Percentiles rank a stretch among this genome's conserved stretches.
Conservation (phyloP, 2,888 invertebrate species). For the Lydus trimaculatus region DNA sequence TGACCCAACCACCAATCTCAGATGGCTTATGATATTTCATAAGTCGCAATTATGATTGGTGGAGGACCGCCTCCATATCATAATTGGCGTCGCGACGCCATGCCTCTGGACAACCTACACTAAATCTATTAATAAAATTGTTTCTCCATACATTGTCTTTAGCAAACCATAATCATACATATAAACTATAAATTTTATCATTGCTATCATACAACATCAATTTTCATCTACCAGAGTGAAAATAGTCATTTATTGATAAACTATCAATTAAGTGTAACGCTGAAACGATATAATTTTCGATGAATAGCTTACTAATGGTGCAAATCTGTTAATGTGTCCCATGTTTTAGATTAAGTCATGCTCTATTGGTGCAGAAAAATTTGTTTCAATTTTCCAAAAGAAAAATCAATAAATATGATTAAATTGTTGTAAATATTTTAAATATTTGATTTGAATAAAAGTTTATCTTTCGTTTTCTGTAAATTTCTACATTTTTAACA, state of each 20-base stretch:
- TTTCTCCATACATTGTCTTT: background rate
- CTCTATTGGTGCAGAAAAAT: conserved; percentile 1
- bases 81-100: conserved; percentile 47
- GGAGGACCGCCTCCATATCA: conserved; percentile 36
- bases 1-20: conserved; percentile 53
- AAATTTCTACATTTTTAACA: conserved; percentile 6
- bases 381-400: background rate
- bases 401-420: background rate
- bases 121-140: background rate
- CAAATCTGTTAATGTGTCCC: background rate
- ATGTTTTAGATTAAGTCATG: background rate
- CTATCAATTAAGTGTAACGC: background rate
- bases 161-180: no score
- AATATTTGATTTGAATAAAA: background rate
- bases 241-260: background rate
- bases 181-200: background rate
- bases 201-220: background rate
- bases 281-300: background rate
- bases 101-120: conserved; percentile 1
- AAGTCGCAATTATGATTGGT: conserved; percentile 53
- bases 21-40: conserved; percentile 55
- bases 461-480: background rate
- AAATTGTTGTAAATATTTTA: background rate
- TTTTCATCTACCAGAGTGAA: background rate
- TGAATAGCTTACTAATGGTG: background rate